phyloP scores from a whole-genome alignment of 2,797 vertebrate genomes.

The Peromyscus nudipes region DNA sequence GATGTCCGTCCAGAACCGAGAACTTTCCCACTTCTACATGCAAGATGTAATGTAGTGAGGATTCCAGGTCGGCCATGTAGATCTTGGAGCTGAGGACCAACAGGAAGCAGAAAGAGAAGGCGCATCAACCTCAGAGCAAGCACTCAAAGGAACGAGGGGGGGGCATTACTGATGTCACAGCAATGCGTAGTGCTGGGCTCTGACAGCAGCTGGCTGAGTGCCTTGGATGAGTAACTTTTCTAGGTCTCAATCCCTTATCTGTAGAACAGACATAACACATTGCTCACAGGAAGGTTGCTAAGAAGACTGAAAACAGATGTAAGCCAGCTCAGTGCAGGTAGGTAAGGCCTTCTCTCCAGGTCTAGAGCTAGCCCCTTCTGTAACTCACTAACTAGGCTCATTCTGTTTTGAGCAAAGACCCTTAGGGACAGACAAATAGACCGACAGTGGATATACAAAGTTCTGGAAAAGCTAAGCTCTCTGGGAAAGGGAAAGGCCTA shows the following conservation, averaged over 20 bases:
- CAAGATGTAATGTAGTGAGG: constrained; percentile 93
- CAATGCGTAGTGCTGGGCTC: not conserved
- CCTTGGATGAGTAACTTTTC: not conserved
- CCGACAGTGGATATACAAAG: not conserved
- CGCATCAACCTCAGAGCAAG: not conserved
- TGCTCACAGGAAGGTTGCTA: not conserved
- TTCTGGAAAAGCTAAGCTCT: not conserved
- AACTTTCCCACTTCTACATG: constrained; percentile 91
- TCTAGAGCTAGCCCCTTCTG: not conserved
- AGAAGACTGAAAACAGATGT: not conserved
- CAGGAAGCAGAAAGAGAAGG: not conserved
- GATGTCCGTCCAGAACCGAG: constrained; percentile 86
- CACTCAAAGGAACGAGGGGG: not conserved
- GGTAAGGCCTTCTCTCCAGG: not conserved
- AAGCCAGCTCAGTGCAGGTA: not conserved
- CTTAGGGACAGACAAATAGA: not conserved
- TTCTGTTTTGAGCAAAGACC: constrained; percentile 40
- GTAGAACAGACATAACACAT: not conserved
- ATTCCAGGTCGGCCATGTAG: constrained; percentile 97
- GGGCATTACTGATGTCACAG: not conserved
- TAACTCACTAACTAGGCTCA: not conserved
- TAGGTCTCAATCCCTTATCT: not conserved
- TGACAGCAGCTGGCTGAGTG: not conserved
- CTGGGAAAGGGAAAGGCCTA: not conserved
- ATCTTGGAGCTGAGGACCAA: constrained; percentile 90